Base-by-base conservation (phyloP, 2,113 vertebrate species). In the Pterophyllum scalare region DNA sequence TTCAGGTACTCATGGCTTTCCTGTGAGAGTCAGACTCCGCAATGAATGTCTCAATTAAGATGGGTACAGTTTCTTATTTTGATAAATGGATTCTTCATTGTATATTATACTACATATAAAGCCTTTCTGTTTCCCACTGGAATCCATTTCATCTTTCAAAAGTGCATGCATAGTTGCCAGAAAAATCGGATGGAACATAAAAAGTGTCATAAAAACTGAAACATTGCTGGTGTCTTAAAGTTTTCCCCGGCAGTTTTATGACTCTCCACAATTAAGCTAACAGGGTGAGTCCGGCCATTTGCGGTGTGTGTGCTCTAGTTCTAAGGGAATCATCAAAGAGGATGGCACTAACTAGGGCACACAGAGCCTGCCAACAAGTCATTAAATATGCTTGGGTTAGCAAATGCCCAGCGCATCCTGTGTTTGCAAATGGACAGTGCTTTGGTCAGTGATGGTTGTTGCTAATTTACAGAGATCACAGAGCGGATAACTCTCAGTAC, bases 381-480 rank as follows among this genome's bases (percentile, higher is more conserved):
- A 88, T 91, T 84, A 87, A 85, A 86, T 86, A 83, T 88, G 85
- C 78, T 58, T 20, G 78, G 78, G 62, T 75, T 84, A 88, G 80
- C 76, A 70, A 89, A 89, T 70, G 80, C 52, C 80, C 75, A 28
- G 54, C 74, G 79, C 79, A 24, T 31, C 43, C 64, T 20, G 1
- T 79, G 54, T 83, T 80, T 87, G 77, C 54, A 82, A 77, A 86
- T 58, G 83, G 62, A 82, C 62, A 1, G n/a, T 46, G 22, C 87
- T 83, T 77, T 86, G 89, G 81, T 86, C 82, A 89, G 2, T 81
- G 79, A 20, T 72, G 20, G 67, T 17, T 72, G 64, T 35, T 62
- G 76, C 67, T 82, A 82, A 87, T 81, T 75, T 79, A 57, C 75
- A 60, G 26, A 81, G 81, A 89, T 86, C 83, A 82, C 62, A 82